Evolutionary conservation across 2,113 vertebrate genomes (phyloP).

Genomic region (Empidonax alnorum): DNA sequence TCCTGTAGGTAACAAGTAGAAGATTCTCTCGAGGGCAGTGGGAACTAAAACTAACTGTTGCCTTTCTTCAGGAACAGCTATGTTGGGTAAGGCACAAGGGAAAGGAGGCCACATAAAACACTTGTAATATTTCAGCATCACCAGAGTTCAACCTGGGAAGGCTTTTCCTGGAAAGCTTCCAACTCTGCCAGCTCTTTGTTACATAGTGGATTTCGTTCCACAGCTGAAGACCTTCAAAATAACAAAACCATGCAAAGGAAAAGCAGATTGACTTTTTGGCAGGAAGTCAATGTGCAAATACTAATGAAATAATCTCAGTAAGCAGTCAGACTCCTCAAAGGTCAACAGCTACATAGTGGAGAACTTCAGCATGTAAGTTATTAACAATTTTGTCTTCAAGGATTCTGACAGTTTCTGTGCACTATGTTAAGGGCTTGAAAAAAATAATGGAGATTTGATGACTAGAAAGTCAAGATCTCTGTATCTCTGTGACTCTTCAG

Average conservation of each 20-base stretch:
- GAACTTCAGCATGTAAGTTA: conserved; percentile 15
- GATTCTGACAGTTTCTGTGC: not conserved
- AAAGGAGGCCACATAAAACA: conserved; percentile 4
- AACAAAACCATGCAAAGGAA: conserved; percentile 36
- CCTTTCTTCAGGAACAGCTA: not conserved
- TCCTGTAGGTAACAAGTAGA: not conserved
- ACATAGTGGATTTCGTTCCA: not conserved
- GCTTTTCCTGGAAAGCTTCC: not conserved
- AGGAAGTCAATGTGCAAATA: conserved; percentile 42
- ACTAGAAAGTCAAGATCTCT: not conserved
- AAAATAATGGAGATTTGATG: not conserved
- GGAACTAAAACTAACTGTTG: not conserved
- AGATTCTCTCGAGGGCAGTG: not conserved
- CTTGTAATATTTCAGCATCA: conserved; percentile 1
- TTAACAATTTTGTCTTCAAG: conserved; percentile 28
- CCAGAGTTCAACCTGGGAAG: conserved; percentile 6
- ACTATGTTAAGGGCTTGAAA: not conserved
- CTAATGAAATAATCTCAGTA: conserved; percentile 46
- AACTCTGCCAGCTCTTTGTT: conserved; percentile 13
- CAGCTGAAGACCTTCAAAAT: conserved; percentile 45
- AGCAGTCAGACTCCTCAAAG: conserved; percentile 17
- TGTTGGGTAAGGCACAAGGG: not conserved
- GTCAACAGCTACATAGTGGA: not conserved
- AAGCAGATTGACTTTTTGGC: conserved; percentile 61
- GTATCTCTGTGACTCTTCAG: not conserved